Base-by-base conservation (phyloP, 2,888 invertebrate species). In the Drosophila subsilvestris region DNA sequence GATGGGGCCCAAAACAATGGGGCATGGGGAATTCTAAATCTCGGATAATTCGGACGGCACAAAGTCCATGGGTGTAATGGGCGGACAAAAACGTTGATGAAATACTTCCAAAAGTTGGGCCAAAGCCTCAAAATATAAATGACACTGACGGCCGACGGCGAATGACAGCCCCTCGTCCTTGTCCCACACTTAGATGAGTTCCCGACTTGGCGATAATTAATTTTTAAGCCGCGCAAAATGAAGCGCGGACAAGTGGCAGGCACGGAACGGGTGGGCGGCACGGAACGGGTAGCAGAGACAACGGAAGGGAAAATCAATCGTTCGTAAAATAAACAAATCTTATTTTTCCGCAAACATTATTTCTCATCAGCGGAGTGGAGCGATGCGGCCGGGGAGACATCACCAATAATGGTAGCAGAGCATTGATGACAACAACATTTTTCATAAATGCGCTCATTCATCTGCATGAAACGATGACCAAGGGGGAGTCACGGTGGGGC, bases 271-370 rank as follows among this genome's bases (percentile, higher is more conserved):
- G 32, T 43, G 55, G 50, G 32, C 37, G 55, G 43, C 50, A 55
- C n/a, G 32, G 27, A 22, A 27, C 27, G 7, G 27, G 27, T 27
- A 8, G 27, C 27, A 22, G 49, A 10, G 10, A 44, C 20, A 45
- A 43, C 53, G 43, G 47, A 51, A 58, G 68, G 51, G 53, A 68
- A 85, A 86, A 86, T 86, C 86, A 86, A 86, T 86, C 86, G 86
- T 88, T 86, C 83, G 89, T 87, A 85, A 86, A 81, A 82, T 86
- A 86, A 89, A 86, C 86, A 86, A 86, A 89, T 86, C 86, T 86
- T 89, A 86, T 86, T 86, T 86, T 86, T 89, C 79, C 89, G 79
- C 88, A 86, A 86, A 86, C 89, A 86, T 86, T 88, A 89, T 89
- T 89, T 86, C 78, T 86, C 85, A 89, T 89, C 86, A 80, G 80